Percentiles rank a stretch among this genome's conserved stretches.
These are phyloP conservation scores for Leptoclinus maculatus DNA, from an alignment of 2,797 vertebrate genomes.

Conservation along the genomic window DNA sequence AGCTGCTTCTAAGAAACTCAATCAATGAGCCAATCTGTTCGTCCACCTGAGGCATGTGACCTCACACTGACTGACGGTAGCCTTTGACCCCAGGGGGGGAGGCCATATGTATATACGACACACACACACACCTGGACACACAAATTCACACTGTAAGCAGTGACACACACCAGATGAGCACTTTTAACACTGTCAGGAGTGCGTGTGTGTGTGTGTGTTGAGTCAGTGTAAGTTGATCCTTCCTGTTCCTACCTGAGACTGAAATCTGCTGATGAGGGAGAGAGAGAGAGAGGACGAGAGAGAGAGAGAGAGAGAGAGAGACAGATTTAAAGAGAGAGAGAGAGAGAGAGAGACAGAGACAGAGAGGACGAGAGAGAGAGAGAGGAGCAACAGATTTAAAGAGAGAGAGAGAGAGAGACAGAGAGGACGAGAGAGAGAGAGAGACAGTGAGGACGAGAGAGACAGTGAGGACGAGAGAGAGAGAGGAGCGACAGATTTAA, in stretches of 20 bases:
- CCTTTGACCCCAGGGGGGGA: constrained; percentile 50
- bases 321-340: no score
- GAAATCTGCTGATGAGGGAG: constrained; percentile 53
- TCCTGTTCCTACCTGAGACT: constrained; percentile 39
- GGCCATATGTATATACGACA: background rate
- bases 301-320: background rate
- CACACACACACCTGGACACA: background rate
- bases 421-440: background rate
- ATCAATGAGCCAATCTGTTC: constrained; percentile 45
- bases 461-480: background rate
- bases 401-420: background rate
- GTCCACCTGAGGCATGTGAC: constrained; percentile 9
- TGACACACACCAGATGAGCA: background rate
- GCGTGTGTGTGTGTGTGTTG: constrained; percentile 40
- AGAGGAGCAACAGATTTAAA: no score
- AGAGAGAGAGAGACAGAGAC: background rate
- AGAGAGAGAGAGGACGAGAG: background rate
- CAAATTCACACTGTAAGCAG: constrained; percentile 11
- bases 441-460: background rate
- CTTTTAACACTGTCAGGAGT: constrained; percentile 3
- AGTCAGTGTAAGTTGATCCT: constrained; percentile 66
- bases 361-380: background rate
- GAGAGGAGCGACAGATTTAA: no score
- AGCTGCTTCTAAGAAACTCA: constrained; percentile 50
- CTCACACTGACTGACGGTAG: background rate